Percentiles rank a stretch among this genome's conserved stretches.
phyloP scores from a whole-genome alignment of 2,888 invertebrate genomes.

The Limnephilus auricula region DNA sequence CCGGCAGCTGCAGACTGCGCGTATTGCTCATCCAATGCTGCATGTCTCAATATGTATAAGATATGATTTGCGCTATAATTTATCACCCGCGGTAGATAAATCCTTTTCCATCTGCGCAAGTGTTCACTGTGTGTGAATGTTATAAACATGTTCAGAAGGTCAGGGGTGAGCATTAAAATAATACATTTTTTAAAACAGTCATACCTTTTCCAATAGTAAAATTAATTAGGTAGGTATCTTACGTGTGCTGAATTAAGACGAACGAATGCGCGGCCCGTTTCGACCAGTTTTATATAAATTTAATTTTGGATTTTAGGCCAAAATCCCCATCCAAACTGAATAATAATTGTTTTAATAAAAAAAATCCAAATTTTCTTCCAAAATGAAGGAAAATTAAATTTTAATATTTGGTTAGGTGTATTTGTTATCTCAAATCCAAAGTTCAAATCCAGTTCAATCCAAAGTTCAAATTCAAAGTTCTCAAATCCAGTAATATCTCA shows the following conservation, averaged over 20 bases:
- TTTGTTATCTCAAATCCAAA: too few relatives aligned
- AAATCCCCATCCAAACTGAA: too few relatives aligned
- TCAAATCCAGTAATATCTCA: too few relatives aligned
- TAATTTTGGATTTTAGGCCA: too few relatives aligned
- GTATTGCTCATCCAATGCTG: neutral
- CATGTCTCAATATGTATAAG: slow-evolving; percentile 30
- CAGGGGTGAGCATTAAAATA: neutral
- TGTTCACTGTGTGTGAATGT: neutral
- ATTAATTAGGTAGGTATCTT: neutral
- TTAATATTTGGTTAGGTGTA: too few relatives aligned
- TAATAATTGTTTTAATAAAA: too few relatives aligned
- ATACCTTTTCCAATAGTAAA: neutral
- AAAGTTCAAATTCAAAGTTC: too few relatives aligned
- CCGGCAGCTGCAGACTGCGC: slow-evolving; percentile 25
- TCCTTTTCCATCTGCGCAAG: neutral
- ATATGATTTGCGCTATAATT: slow-evolving; percentile 6
- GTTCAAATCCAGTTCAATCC: too few relatives aligned
- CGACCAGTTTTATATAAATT: too few relatives aligned
- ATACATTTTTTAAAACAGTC: neutral
- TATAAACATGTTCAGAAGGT: neutral
- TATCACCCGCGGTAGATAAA: neutral
- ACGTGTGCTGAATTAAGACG: neutral
- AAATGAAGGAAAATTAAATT: too few relatives aligned
- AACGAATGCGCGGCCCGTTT: too few relatives aligned
- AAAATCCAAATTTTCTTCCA: too few relatives aligned